Base-by-base conservation (phyloP, 1,140 invertebrate genomes). In the Coelopa frigida region DNA sequence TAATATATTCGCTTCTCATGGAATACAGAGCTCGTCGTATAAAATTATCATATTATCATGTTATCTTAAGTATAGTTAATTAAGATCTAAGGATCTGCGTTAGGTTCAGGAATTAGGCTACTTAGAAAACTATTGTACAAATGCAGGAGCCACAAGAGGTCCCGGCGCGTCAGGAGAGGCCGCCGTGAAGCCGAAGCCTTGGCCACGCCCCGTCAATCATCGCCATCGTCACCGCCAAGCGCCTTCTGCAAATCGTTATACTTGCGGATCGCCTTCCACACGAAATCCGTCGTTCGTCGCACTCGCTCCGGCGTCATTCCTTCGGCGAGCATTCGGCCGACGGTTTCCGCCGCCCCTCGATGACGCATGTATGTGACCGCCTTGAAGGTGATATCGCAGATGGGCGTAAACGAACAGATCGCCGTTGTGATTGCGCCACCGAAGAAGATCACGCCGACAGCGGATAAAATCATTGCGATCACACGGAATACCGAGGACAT, bases 191-290 rank as follows among this genome's bases (percentile, higher is more conserved):
- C n/a, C n/a, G n/a, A n/a, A n/a, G n/a, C n/a, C n/a, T 5, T 20
- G 5, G 22, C 7, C 37, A 1, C 7, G 17, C n/a, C 7, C 5
- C 11, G 10, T 31, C 18, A 43, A 18, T 40, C 24, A 31, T 46
- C 24, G 21, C 24, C 40, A 12, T 44, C 20, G 4, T 49, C 47
- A 24, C 6, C 31, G 0, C 31, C 60, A 46, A 52, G 18, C 10
- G 49, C 23, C 18, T 52, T 65, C 47, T 80, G 75, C 36, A 80
- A 63, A 31, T 73, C 67, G 26, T 77, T 70, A 58, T 83, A 85
- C 57, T 81, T 83, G 17, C 76, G 73, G 43, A 85, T 73, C 14
- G 82, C 82, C 15, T 73, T 75, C 44, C 76, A 73, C 2, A 85
- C 76, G 14, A 83, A 74, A 14, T 75, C 70, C 0, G 78, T 75